Conservation (phyloP, 2,797 vertebrate genomes). For the Pteronotus mesoamericanus region DNA sequence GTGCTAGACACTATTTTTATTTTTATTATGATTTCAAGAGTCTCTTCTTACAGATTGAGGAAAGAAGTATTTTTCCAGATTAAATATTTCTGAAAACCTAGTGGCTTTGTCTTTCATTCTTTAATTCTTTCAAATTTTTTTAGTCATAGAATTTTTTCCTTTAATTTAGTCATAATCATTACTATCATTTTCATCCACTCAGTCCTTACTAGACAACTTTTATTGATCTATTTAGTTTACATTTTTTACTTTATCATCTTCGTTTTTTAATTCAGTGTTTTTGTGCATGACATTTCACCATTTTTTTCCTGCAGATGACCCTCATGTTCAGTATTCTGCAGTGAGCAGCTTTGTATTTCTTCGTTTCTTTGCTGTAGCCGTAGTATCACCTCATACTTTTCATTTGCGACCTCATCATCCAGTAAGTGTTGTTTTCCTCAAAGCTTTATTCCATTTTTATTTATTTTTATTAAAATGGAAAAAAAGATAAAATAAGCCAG, state of each 20-base stretch:
- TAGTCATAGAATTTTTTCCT: not conserved
- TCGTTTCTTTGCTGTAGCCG: constrained; percentile 97
- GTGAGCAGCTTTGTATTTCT: constrained; percentile 99
- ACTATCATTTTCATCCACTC: constrained; percentile 78
- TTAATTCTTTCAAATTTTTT: not conserved
- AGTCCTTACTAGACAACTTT: constrained; percentile 62
- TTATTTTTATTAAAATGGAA: constrained; percentile 55
- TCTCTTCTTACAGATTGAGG: constrained; percentile 6
- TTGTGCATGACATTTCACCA: constrained; percentile 81
- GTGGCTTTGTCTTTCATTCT: constrained; percentile 18
- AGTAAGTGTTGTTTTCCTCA: constrained; percentile 87
- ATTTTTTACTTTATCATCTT: constrained; percentile 74
- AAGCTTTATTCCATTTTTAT: constrained; percentile 79
- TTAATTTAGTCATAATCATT: constrained; percentile 61
- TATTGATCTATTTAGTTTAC: constrained; percentile 54
- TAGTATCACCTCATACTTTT: constrained; percentile 97
- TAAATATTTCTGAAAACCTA: constrained; percentile 34
- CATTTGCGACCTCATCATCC: constrained; percentile 97
- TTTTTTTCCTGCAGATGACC: constrained; percentile 90
- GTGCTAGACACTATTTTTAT: constrained; percentile 31
- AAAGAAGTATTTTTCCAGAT: constrained; percentile 28
- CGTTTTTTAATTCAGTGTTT: constrained; percentile 74
- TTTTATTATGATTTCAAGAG: constrained; percentile 23
- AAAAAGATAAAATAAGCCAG: constrained; percentile 20
- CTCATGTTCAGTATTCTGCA: constrained; percentile 98